These are phyloP conservation scores for Tachysurus fulvidraco DNA, from an alignment of 2,113 vertebrate genomes.

Conservation along the genomic window DNA sequence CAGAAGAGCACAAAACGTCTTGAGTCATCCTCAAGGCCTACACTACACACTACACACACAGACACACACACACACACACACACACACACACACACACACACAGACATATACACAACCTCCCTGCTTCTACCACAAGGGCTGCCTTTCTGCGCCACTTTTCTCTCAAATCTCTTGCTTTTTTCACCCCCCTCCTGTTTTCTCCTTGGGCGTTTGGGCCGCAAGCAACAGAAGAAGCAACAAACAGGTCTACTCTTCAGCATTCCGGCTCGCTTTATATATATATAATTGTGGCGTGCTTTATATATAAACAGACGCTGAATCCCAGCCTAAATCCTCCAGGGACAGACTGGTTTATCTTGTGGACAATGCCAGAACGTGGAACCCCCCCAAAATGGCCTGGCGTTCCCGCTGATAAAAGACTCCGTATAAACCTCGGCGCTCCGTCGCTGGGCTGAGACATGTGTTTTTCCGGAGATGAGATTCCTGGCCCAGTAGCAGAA, in stretches of 20 bases:
- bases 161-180: constrained; percentile 49
- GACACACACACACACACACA: constrained; percentile 51
- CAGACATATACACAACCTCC: constrained; percentile 49
- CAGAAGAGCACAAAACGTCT: constrained; percentile 64
- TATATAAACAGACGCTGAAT: constrained; percentile 31
- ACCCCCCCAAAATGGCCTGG: constrained; percentile 26
- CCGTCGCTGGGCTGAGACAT: constrained; percentile 8
- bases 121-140: constrained; percentile 53
- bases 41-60: constrained; percentile 55
- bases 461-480: constrained; percentile 42
- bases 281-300: constrained; percentile 21
- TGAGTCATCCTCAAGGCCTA: constrained; percentile 55
- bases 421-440: constrained; percentile 34
- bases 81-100: constrained; percentile 51
- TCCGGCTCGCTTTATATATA: constrained; percentile 12
- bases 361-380: constrained; percentile 28
- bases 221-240: constrained; percentile 30
- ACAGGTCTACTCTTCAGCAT: constrained; percentile 19
- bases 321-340: constrained; percentile 13
- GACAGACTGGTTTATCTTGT: constrained; percentile 40
- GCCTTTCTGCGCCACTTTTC: constrained; percentile 53
- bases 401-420: constrained; percentile 38
- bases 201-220: constrained; percentile 20
- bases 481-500: constrained; percentile 35
- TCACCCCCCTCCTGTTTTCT: constrained; percentile 36